Conservation (phyloP, 2,888 invertebrate genomes). For the Zygogramma bicolorata region DNA sequence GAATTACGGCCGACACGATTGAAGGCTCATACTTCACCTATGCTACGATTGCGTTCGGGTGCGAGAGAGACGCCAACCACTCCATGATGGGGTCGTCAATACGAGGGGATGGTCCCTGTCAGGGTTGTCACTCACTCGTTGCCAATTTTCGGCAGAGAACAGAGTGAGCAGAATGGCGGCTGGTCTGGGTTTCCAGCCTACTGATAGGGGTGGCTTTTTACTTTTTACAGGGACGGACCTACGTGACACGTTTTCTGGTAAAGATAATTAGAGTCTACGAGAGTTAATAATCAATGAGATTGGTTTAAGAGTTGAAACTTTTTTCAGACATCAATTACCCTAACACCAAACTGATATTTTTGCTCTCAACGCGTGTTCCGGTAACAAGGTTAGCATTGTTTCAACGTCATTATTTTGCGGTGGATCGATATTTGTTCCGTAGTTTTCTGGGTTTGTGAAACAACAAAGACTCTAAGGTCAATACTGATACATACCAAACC, state of each 20-base stretch:
- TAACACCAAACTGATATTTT: too few relatives aligned
- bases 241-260: not conserved
- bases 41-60: not conserved
- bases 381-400: too few relatives aligned
- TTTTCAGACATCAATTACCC: too few relatives aligned
- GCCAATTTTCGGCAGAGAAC: slow-evolving; percentile 37
- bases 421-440: too few relatives aligned
- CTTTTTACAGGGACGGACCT: not conserved
- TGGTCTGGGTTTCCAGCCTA: not conserved
- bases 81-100: slow-evolving; percentile 21
- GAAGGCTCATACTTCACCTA: not conserved
- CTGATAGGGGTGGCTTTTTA: not conserved
- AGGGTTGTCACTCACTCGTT: slow-evolving; percentile 38
- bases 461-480: too few relatives aligned
- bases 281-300: too few relatives aligned
- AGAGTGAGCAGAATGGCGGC: slow-evolving; percentile 43
- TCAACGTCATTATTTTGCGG: too few relatives aligned
- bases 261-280: not conserved
- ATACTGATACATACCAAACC: too few relatives aligned
- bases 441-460: too few relatives aligned
- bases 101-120: slow-evolving; percentile 25
- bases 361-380: too few relatives aligned
- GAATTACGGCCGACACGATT: not conserved
- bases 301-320: too few relatives aligned
- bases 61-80: slow-evolving; percentile 11